Conservation (phyloP, 1,140 invertebrate genomes). For the Anagrus nilaparvatae region DNA sequence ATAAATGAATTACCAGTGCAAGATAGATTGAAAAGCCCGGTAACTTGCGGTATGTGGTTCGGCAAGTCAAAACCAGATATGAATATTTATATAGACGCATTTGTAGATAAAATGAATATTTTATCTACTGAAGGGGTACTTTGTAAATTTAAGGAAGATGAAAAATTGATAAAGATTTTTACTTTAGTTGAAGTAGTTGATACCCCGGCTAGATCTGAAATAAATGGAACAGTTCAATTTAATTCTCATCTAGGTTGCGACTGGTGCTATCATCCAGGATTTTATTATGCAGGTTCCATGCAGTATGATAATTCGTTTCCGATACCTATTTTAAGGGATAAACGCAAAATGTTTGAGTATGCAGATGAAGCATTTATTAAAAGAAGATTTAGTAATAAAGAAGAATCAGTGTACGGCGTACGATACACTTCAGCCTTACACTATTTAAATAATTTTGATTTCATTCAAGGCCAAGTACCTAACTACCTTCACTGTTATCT, state of each 20-base stretch:
- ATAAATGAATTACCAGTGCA: slow-evolving; percentile 7
- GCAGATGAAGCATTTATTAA: not conserved
- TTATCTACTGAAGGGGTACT: not conserved
- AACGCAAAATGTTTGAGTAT: not conserved
- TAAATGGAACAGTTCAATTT: slow-evolving; percentile 8
- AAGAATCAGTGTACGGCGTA: not conserved
- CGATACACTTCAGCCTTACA: not conserved
- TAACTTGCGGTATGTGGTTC: slow-evolving; percentile 9
- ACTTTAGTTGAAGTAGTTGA: not conserved
- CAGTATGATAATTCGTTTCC: not conserved
- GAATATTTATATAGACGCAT: slow-evolving; percentile 3
- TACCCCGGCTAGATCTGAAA: not conserved
- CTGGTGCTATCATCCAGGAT: slow-evolving; percentile 5
- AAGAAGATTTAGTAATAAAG: not conserved
- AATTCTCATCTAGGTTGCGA: slow-evolving; percentile 8
- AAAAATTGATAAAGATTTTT: slow-evolving; percentile 2
- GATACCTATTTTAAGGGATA: not conserved
- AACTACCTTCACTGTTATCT: slow-evolving; percentile 2
- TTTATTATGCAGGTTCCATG: not conserved
- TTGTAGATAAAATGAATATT: slow-evolving; percentile 7
- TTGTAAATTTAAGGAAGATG: not conserved
- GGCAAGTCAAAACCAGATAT: slow-evolving; percentile 7
- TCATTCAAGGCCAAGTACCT: slow-evolving; percentile 8
- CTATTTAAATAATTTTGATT: slow-evolving; percentile 3
- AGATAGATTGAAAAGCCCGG: not conserved